Evolutionary conservation across 1,140 invertebrate species (phyloP), one percentile per base, ranked within the genome.

Genomic region (Acromyrmex charruanus): DNA sequence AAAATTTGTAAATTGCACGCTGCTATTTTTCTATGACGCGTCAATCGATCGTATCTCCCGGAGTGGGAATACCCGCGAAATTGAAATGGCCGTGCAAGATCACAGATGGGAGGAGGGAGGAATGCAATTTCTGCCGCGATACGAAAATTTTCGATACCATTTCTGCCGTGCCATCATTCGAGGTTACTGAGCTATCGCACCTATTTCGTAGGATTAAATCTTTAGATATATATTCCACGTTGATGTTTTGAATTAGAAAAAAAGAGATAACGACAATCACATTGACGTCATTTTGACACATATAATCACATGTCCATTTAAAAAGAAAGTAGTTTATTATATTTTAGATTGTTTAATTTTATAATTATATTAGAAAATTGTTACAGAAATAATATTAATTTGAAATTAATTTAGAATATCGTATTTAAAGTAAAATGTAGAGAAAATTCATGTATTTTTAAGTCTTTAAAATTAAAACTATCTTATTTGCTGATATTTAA

Each of bases 51-150:
- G 80, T 75, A 84, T 61, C 39, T 74, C 69, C 55, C 55, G 58
- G 39, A 55, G 28, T 39, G 25, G 69, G 69, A 84, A 63, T 84
- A 84, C 44, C 80, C 80, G 69, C 80, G 39, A 84, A 84, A 84
- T 84, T 84, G 80, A 84, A 84, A 84, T 84, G 80, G 80, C 80
- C 69, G 80, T 44, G 69, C 44, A 74, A 74, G 69, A 74, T 84
- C 80, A 44, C 31, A 18, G 25, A 49, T 44, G 28, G 66, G 55
- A 39, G 58, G 39, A 28, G 69, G n/a, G 80, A 51, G 80, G 80
- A 84, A 84, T 84, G 80, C 80, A 84, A 84, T 84, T 84, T 75
- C 80, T 84, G 80, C 69, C 69, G 69, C 69, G 80, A 84, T 68
- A 84, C 69, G 69, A 84, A 84, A 74, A 84, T 84, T 75, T 84